phyloP scores from a whole-genome alignment of 2,888 invertebrate genomes.

The Lithophane leautieri region DNA sequence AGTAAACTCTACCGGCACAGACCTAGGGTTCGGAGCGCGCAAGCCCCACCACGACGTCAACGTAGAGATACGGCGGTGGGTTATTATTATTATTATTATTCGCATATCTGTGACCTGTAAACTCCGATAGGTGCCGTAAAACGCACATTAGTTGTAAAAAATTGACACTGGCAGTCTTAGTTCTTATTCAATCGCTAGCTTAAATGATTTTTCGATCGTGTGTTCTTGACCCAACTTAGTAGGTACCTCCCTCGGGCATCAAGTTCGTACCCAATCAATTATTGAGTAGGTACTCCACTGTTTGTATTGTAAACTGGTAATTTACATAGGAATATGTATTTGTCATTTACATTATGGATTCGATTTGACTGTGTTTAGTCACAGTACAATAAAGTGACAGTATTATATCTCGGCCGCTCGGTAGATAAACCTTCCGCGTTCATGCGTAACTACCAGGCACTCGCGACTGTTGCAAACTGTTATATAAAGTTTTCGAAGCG shows the following conservation, averaged over 20 bases:
- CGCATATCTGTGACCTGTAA: not conserved
- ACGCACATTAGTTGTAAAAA: not conserved
- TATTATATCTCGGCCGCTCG: no score
- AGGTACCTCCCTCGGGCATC: slow-evolving; percentile 48
- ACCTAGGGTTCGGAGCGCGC: no score
- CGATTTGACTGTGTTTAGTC: slow-evolving; percentile 37
- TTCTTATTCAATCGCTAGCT: slow-evolving; percentile 35
- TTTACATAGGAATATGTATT: slow-evolving; percentile 63
- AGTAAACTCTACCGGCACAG: no score
- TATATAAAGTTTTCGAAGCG: no score
- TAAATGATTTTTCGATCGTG: slow-evolving; percentile 62
- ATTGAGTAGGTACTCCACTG: slow-evolving; percentile 56
- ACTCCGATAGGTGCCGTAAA: not conserved
- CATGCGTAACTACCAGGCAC: no score
- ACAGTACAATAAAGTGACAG: no score
- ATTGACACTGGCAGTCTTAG: slow-evolving; percentile 2
- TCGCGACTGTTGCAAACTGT: no score
- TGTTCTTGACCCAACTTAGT: slow-evolving; percentile 58
- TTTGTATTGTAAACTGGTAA: slow-evolving; percentile 61
- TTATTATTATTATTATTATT: no score
- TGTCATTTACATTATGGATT: slow-evolving; percentile 58
- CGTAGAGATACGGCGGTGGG: no score
- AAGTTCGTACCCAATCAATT: slow-evolving; percentile 64
- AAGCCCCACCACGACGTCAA: no score
- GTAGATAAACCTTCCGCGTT: no score